Evolutionary conservation across 2,888 invertebrate species (phyloP), one percentile per base, ranked within the genome.

Genomic region (Cerastis rubricosa): DNA sequence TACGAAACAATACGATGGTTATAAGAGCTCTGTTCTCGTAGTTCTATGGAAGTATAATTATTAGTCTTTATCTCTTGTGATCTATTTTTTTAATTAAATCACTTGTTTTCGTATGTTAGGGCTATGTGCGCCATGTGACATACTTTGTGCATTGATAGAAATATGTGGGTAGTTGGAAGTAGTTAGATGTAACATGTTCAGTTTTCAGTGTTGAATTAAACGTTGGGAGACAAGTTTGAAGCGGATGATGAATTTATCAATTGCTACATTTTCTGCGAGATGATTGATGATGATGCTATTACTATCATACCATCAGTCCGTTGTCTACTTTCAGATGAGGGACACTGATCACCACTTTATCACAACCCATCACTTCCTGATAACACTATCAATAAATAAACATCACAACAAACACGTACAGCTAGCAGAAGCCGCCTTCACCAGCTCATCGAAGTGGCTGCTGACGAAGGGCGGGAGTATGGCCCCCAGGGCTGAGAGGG

Each of bases 401-500:
- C 11, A 12, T 63, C 25, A 45, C 72, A 54, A 71, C 29, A 83
- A 66, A 75, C 78, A 92, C 93, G 64, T 92, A 94, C 94, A 94
- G 68, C 92, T 91, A 9, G 89, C 89, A 4, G 92, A 89, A 2
- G 93, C 93, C 5, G 91, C 90, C 74, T 90, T 91, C 81, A 94
- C 87, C 45, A 94, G 89, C 68, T 92, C 91, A 35, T 92, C 91
- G 70, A 92, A 89, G 85, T 90, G 91, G 35, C 88, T 84, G 11
- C 88, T 80, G 71, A 93, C 80, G 78, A 90, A 88, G 29, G 91
- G 88, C 9, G 92, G 92, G 80, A 92, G 85, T 66, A 91, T 83
- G 11, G 89, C 86, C 43, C 90, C 90, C 57, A 93, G 75, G 8
- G 88, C 85, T 9, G 86, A 82, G 66, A 91, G 89, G 51, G 89